Conservation (phyloP, 2,888 invertebrate genomes). For the Byasa hedistus region DNA sequence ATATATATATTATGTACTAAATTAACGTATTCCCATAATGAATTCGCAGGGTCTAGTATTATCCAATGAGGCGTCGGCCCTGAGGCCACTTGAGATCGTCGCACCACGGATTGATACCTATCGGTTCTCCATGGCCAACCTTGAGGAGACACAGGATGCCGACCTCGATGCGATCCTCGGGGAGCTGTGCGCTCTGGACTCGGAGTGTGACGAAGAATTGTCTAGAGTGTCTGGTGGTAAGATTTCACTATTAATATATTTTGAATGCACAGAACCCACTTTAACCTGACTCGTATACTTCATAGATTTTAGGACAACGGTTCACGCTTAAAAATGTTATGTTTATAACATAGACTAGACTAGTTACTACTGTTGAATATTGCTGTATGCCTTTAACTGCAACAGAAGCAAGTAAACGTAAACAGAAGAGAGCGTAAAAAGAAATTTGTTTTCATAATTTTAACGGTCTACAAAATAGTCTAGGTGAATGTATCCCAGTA, state of each 20-base stretch:
- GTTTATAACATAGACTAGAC: too few relatives aligned
- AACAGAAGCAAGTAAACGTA: too few relatives aligned
- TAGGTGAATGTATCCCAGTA: not conserved
- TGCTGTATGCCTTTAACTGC: too few relatives aligned
- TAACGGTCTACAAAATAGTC: not conserved
- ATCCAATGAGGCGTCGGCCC: constrained; percentile 68
- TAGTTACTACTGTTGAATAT: too few relatives aligned
- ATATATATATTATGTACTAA: not conserved
- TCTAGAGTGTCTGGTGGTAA: constrained; percentile 69
- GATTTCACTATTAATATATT: constrained; percentile 23
- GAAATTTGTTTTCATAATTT: not conserved
- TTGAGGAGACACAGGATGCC: constrained; percentile 97
- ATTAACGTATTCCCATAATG: not conserved
- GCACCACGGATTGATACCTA: constrained; percentile 93
- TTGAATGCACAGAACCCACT: not conserved
- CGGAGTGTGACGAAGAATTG: constrained; percentile 81
- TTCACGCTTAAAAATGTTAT: not conserved
- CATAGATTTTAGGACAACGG: not conserved
- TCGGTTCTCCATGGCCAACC: constrained; percentile 96
- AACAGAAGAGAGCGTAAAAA: too few relatives aligned
- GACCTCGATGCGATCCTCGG: constrained; percentile 98
- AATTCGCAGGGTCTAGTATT: constrained; percentile 84
- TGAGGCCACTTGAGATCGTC: constrained; percentile 85
- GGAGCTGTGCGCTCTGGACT: constrained; percentile 95
- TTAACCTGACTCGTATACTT: not conserved